A percentile compares a stretch with the other conserved stretches of the same genome.
Evolutionary conservation across 2,113 vertebrate genomes (phyloP).

Genomic region (Seriola aureovittata): DNA sequence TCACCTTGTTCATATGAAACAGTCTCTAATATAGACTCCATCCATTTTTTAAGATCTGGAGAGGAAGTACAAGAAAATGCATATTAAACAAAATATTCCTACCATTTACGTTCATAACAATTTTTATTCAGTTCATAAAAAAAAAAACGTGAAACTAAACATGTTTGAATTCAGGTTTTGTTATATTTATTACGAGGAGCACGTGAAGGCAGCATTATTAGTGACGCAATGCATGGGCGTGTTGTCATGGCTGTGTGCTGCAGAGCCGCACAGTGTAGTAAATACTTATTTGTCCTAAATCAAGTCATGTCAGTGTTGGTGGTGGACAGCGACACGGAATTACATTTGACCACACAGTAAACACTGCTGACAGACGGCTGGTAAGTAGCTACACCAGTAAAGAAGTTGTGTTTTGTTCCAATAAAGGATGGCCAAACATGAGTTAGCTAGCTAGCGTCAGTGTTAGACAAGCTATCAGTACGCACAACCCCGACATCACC

Average conservation of each 20-base stretch:
- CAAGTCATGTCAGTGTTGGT: slow-evolving; percentile 48
- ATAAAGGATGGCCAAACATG: slow-evolving; percentile 49
- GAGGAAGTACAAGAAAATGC: too few relatives aligned
- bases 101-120: too few relatives aligned
- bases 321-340: slow-evolving; percentile 46
- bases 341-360: slow-evolving; percentile 42
- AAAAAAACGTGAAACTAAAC: too few relatives aligned
- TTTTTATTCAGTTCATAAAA: too few relatives aligned
- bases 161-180: background rate
- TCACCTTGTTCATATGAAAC: too few relatives aligned
- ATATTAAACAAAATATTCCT: too few relatives aligned
- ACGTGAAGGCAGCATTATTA: slow-evolving; percentile 58
- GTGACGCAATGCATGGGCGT: slow-evolving; percentile 81
- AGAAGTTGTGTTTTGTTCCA: slow-evolving; percentile 25
- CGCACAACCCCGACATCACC: slow-evolving; percentile 4
- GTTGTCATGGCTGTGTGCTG: slow-evolving; percentile 75
- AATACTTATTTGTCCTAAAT: slow-evolving; percentile 58
- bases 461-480: slow-evolving; percentile 55
- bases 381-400: slow-evolving; percentile 61
- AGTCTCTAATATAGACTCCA: too few relatives aligned
- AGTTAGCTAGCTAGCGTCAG: slow-evolving; percentile 72
- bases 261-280: slow-evolving; percentile 45
- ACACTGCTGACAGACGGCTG: slow-evolving; percentile 25
- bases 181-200: slow-evolving; percentile 42
- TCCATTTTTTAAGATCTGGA: too few relatives aligned